phyloP scores from a whole-genome alignment of 1,140 invertebrate species.

The Episyrphus balteatus region DNA sequence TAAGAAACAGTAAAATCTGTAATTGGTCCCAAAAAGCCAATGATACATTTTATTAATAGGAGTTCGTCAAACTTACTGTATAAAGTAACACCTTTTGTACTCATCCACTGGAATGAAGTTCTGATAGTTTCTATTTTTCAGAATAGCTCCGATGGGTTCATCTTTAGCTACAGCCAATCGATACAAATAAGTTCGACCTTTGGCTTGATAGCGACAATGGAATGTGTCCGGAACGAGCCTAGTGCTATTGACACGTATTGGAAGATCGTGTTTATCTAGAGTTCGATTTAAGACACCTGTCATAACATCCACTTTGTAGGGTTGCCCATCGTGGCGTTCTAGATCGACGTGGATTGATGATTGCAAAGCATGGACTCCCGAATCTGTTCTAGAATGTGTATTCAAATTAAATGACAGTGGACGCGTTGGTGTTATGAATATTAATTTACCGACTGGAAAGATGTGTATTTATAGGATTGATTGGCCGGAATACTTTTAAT shows the following conservation, averaged over 20 bases:
- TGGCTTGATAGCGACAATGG: slow-evolving; percentile 45
- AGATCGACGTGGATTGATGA: slow-evolving; percentile 54
- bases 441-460: slow-evolving; percentile 51
- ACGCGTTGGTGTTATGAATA: slow-evolving; percentile 2
- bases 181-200: slow-evolving; percentile 55
- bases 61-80: slow-evolving; percentile 32
- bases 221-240: slow-evolving; percentile 47
- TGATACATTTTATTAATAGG: too few relatives aligned
- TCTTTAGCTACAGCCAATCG: slow-evolving; percentile 42
- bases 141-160: not conserved
- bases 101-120: slow-evolving; percentile 25
- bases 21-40: too few relatives aligned
- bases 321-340: slow-evolving; percentile 30
- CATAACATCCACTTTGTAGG: slow-evolving; percentile 40
- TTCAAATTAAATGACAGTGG: slow-evolving; percentile 1
- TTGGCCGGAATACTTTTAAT: slow-evolving; percentile 38
- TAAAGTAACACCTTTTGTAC: slow-evolving; percentile 25
- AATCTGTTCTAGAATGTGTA: slow-evolving; percentile 49
- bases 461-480: slow-evolving; percentile 39
- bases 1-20: too few relatives aligned
- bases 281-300: slow-evolving; percentile 45
- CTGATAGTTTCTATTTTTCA: slow-evolving; percentile 19
- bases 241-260: slow-evolving; percentile 44
- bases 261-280: slow-evolving; percentile 41
- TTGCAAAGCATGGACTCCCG: slow-evolving; percentile 57